Percentiles rank a stretch among this genome's conserved stretches.
phyloP scores from a whole-genome alignment of 2,888 invertebrate species.

The Amitus sp. region DNA sequence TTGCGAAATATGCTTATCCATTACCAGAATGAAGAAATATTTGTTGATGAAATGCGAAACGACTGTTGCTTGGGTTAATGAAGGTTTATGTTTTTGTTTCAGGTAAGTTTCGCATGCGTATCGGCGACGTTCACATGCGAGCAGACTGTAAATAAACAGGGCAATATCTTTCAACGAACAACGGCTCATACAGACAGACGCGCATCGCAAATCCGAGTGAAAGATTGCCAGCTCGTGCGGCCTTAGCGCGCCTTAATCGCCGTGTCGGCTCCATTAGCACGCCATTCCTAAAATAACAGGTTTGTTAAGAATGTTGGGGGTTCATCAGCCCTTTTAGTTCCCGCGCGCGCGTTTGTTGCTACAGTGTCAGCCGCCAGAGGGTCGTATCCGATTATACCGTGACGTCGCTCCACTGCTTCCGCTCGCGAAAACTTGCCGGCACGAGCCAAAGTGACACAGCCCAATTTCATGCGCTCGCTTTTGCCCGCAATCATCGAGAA shows the following conservation, averaged over 20 bases:
- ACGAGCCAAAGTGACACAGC: slow-evolving; percentile 14
- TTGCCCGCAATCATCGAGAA: neutral
- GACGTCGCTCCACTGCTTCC: slow-evolving; percentile 44
- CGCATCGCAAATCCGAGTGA: slow-evolving; percentile 34
- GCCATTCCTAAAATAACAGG: slow-evolving; percentile 49
- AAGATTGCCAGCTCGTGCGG: slow-evolving; percentile 39
- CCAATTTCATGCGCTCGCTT: slow-evolving; percentile 11
- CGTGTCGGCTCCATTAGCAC: slow-evolving; percentile 44
- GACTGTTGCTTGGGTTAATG: neutral
- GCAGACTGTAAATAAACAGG: slow-evolving; percentile 30
- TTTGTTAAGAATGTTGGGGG: slow-evolving; percentile 44
- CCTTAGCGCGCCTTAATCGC: slow-evolving; percentile 40
- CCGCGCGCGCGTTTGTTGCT: slow-evolving; percentile 41
- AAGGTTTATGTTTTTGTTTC: slow-evolving; percentile 29
- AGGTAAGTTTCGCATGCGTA: slow-evolving; percentile 30
- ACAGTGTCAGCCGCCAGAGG: slow-evolving; percentile 42
- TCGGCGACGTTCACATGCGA: slow-evolving; percentile 11
- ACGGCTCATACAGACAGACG: slow-evolving; percentile 25
- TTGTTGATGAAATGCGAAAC: neutral
- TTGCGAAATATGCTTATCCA: neutral
- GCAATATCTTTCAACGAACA: slow-evolving; percentile 39
- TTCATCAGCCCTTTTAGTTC: slow-evolving; percentile 45
- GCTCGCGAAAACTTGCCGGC: slow-evolving; percentile 33
- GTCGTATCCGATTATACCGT: slow-evolving; percentile 43
- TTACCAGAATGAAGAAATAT: neutral